These are phyloP conservation scores for Lasioglossum lativentre DNA, from an alignment of 2,888 invertebrate species.

Conservation along the genomic window DNA sequence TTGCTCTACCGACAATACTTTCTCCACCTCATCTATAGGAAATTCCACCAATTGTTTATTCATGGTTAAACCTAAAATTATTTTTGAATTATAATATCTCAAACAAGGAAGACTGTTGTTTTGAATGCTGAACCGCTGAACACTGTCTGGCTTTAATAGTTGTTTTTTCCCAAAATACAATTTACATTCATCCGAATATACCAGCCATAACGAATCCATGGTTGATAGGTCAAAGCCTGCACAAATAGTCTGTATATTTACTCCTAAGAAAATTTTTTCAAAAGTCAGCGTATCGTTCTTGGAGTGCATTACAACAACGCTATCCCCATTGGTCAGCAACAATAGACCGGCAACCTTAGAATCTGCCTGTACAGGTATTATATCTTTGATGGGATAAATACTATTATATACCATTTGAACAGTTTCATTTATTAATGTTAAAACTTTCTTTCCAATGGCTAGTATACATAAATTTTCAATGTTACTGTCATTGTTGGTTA, in stretches of 20 bases:
- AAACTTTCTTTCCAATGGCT: conserved; percentile 70
- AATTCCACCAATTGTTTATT: conserved; percentile 65
- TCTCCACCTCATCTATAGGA: conserved; percentile 51
- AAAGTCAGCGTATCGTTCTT: conserved; percentile 66
- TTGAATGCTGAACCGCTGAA: conserved; percentile 52
- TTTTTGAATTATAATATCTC: conserved; percentile 67
- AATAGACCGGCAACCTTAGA: conserved; percentile 68
- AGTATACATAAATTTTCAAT: conserved; percentile 73
- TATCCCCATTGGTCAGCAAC: conserved; percentile 60
- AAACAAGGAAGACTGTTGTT: conserved; percentile 69
- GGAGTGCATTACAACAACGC: conserved; percentile 69
- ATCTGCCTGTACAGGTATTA: conserved; percentile 66
- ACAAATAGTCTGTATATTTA: conserved; percentile 62
- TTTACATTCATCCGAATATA: conserved; percentile 69
- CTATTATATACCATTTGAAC: conserved; percentile 71
- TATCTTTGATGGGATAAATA: conserved; percentile 67
- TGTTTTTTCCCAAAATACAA: conserved; percentile 70
- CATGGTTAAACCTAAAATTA: conserved; percentile 69
- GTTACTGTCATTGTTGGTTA: conserved; percentile 39
- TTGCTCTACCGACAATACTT: conserved; percentile 8
- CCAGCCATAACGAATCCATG: conserved; percentile 70
- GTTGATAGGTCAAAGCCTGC: conserved; percentile 57
- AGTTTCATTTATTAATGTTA: conserved; percentile 59
- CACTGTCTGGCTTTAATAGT: conserved; percentile 30
- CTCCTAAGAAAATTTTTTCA: conserved; percentile 70